Base-by-base conservation (phyloP, 1,140 invertebrate genomes). In the Amphibalanus amphitrite region DNA sequence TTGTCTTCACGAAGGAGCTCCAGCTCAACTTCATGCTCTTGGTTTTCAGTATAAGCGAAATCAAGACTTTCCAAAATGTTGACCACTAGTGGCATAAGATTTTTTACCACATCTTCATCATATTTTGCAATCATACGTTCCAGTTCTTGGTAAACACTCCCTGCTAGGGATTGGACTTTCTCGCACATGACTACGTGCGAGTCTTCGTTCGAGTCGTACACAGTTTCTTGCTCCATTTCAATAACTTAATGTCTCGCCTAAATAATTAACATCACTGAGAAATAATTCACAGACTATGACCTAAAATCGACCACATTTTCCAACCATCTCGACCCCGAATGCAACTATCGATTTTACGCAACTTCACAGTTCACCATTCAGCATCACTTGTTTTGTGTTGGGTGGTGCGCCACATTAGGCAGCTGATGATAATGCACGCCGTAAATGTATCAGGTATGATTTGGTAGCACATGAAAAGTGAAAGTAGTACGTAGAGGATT, bases 81-180 rank as follows among this genome's bases (percentile, higher is more conserved):
- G 73, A 99, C 97, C 76, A 99, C 87, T 67, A 98, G 80, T 0
- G 97, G 96, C 97, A 99, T 99, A 70, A 98, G 82, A 76, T 93
- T 95, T 83, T 98, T 98, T 0, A 99, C 96, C 30, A 98, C 95
- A 83, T 97, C 94, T 83, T 98, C 93, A 78, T 98, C 97, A 77
- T 98, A 97, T 76, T 92, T 88, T 29, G 90, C 88, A 75, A 99
- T 99, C 92, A 99, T 98, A 74, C 90, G 86, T 81, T 99, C 96
- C 78, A 99, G 97, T 82, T 99, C 97, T 79, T 96, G 92, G 83
- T 99, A 99, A 79, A 99, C 95, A 82, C 91, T 94, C 4, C 94
- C 91, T 76, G 97, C 97, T 77, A 98, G 80, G 72, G 87, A 88
- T 79, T 96, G 93, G 6, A 98, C 95, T 83, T 94, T 96, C 79